phyloP scores from a whole-genome alignment of 2,888 invertebrate genomes.

The Watsonalla binaria region DNA sequence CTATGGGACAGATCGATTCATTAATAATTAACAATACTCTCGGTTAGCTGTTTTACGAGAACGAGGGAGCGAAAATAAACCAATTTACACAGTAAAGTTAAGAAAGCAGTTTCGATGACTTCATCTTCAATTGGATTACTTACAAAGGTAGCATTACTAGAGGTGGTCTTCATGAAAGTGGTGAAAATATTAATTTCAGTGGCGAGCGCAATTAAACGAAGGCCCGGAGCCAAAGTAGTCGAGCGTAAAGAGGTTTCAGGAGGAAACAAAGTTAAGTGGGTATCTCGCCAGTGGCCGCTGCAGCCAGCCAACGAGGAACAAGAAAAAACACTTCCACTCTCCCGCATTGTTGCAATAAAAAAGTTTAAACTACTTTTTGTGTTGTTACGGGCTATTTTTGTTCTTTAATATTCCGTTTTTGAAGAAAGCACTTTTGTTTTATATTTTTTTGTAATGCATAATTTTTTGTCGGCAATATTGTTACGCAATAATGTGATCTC shows the following conservation, averaged over 20 bases:
- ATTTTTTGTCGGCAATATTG: no score
- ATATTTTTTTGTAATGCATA: no score
- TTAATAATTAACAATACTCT: background rate
- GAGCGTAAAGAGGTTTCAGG: conserved; percentile 27
- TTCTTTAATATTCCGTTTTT: background rate
- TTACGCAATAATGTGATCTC: no score
- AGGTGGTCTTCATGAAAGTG: background rate
- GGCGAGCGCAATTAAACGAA: conserved; percentile 38
- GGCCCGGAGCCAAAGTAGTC: conserved; percentile 44
- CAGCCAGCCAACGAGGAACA: conserved; percentile 36
- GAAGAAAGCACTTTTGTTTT: background rate
- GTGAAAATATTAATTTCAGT: conserved; percentile 20
- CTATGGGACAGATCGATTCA: background rate
- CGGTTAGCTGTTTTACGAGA: background rate
- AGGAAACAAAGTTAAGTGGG: conserved; percentile 37
- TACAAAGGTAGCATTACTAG: background rate
- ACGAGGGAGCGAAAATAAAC: background rate
- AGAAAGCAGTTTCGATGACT: background rate
- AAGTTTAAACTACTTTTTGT: background rate
- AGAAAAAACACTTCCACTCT: conserved; percentile 26
- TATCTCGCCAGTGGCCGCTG: conserved; percentile 37
- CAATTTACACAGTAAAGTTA: no score
- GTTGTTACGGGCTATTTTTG: background rate
- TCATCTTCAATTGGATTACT: background rate
- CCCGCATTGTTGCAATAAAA: conserved; percentile 1